Percentiles rank a stretch among this genome's conserved stretches.
These are phyloP conservation scores for Parnassius orleans DNA, from an alignment of 2,888 invertebrate species.

Conservation along the genomic window DNA sequence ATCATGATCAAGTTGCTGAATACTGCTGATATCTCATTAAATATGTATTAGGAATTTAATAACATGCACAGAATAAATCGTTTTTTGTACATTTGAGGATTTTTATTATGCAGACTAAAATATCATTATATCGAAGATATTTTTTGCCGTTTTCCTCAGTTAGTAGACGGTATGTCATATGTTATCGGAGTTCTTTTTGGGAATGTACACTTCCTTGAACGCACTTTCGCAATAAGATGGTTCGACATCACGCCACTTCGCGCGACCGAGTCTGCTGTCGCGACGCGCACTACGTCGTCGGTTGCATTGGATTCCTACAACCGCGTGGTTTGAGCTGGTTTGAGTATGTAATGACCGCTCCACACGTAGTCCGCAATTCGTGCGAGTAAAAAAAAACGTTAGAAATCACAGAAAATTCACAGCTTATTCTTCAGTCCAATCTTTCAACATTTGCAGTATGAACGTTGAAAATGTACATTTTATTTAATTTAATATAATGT, in stretches of 20 bases:
- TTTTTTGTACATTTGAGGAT: too few species aligned
- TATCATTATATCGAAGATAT: too few species aligned
- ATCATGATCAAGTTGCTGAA: not conserved
- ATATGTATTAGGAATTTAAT: not conserved
- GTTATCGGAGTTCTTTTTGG: constrained; percentile 27
- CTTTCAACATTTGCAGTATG: too few species aligned
- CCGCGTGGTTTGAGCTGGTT: constrained; percentile 19
- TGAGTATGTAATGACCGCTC: too few species aligned
- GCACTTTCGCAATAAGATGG: constrained; percentile 65
- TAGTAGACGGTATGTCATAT: constrained; percentile 3
- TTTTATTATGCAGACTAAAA: too few species aligned
- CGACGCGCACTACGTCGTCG: constrained; percentile 28
- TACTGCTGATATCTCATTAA: not conserved
- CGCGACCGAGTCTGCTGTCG: constrained; percentile 53
- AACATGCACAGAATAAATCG: not conserved
- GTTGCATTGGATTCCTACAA: constrained; percentile 27
- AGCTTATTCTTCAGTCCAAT: too few species aligned
- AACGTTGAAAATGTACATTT: too few species aligned
- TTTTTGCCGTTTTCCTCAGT: not conserved
- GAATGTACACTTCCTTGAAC: constrained; percentile 28
- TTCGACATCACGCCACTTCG: constrained; percentile 69
- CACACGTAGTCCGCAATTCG: too few species aligned
- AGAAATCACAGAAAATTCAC: too few species aligned
- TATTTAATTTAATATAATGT: too few species aligned
- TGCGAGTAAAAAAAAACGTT: too few species aligned